phyloP scores from a whole-genome alignment of 1,140 invertebrate genomes.

The Temnothorax longispinosus region DNA sequence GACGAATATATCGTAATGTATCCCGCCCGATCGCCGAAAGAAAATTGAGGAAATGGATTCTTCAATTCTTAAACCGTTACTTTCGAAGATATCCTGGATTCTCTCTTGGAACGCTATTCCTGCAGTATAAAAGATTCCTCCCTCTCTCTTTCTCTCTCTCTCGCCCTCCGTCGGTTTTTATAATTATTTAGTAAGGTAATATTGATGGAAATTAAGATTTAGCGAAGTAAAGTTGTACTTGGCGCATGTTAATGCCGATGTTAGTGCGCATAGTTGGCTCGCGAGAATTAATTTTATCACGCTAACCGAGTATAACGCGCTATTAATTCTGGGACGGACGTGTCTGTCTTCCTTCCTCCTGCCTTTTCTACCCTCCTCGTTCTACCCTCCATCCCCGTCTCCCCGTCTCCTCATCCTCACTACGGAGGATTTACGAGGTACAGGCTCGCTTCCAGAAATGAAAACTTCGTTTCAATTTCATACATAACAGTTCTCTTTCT shows the following conservation, averaged over 20 bases:
- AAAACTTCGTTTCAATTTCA: constrained; percentile 63
- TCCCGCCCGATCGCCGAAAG: constrained; percentile 2
- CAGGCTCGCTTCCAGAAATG: constrained; percentile 60
- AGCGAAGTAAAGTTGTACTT: background rate
- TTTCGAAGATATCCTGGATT: background rate
- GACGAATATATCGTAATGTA: background rate
- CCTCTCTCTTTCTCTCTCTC: no score
- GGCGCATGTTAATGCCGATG: constrained; percentile 20
- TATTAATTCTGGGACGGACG: constrained; percentile 50
- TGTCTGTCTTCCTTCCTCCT: constrained; percentile 32
- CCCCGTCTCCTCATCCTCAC: background rate
- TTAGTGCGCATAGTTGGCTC: constrained; percentile 25
- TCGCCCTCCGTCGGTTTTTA: background rate
- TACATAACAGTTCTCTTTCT: constrained; percentile 59
- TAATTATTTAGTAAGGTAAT: background rate
- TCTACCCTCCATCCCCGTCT: no score
- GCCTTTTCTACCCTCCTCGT: background rate
- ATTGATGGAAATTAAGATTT: constrained; percentile 25
- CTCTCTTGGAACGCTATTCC: background rate
- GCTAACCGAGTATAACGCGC: constrained; percentile 47
- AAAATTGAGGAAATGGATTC: constrained; percentile 29
- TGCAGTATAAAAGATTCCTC: background rate
- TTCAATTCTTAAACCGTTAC: constrained; percentile 33
- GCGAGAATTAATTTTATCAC: constrained; percentile 51
- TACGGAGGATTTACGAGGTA: constrained; percentile 63